Evolutionary conservation across 2,888 invertebrate species (phyloP).

Genomic region (Ophioninae sp.): DNA sequence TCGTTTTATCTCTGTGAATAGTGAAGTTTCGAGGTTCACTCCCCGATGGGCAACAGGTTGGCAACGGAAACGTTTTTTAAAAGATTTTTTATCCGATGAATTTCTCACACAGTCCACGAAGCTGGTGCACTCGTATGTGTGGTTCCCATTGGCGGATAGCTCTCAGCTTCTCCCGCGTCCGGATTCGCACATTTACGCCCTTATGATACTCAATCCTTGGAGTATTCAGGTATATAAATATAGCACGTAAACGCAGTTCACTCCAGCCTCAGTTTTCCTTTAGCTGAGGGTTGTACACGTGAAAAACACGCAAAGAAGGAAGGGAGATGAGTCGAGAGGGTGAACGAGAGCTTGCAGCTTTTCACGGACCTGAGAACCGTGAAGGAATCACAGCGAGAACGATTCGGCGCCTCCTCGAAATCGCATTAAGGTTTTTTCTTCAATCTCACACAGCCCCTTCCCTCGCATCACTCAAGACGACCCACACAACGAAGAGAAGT

Average conservation of each 20-base stretch:
- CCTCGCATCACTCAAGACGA: slow-evolving; percentile 27
- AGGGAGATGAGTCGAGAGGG: slow-evolving; percentile 61
- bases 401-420: slow-evolving; percentile 62
- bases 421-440: slow-evolving; percentile 61
- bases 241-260: background rate
- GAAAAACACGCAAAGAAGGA: slow-evolving; percentile 39
- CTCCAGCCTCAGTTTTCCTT: slow-evolving; percentile 1
- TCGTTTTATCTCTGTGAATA: slow-evolving; percentile 1
- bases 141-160: background rate
- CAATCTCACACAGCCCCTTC: slow-evolving; percentile 41
- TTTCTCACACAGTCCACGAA: slow-evolving; percentile 14
- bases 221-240: background rate
- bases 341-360: slow-evolving; percentile 44
- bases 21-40: slow-evolving; percentile 16
- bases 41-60: slow-evolving; percentile 61
- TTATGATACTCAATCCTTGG: background rate
- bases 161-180: background rate
- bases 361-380: slow-evolving; percentile 49
- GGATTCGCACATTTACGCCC: background rate
- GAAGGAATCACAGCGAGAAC: slow-evolving; percentile 48
- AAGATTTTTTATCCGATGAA: slow-evolving; percentile 44
- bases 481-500: slow-evolving; percentile 22
- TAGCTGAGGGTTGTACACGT: slow-evolving; percentile 6
- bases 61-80: slow-evolving; percentile 61
- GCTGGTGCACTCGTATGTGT: background rate